Evolutionary conservation across 2,888 invertebrate genomes (phyloP), one percentile per base, ranked within the genome.

Genomic region (Ceramica pisi): DNA sequence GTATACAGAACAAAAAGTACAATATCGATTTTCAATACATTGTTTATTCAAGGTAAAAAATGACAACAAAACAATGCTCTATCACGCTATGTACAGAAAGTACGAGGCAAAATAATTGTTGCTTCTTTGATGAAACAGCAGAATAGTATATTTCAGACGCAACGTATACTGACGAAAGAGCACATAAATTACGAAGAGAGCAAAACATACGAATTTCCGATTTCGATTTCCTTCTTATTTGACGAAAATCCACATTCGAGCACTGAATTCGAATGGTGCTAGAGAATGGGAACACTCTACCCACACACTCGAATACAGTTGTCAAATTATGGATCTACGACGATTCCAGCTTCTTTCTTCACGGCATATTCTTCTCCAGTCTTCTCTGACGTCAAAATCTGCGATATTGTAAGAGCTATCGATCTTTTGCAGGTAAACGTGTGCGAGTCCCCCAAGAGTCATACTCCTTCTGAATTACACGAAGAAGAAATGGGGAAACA

Each of bases 251-350:
- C 95, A 94, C 84, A 93, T 94, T 96, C 94, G 91, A 96, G 96
- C 95, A 96, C 96, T 96, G 96, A 96, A 97, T 97, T 97, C 97
- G 97, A 97, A 97, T 97, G 97, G 97, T 97, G 97, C 97, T 97
- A 97, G 97, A 97, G 93, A 93, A 93, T 89, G 80, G 81, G 82
- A 89, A 84, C 86, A 96, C 94, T 97, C 97, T 97, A 95, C 89
- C 93, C 97, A 97, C 97, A 95, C 97, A 96, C 95, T 96, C 96
- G 96, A 97, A 97, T 97, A 93, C 97, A 97, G 97, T 97, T 94
- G 96, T 96, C 97, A 95, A 95, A 96, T 91, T 85, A 92, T 93
- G 94, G 95, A 60, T 80, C 75, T 26, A 44, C 61, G 60, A 66
- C 61, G 61, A 51, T 35, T 48, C 26, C 50, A 56, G 46, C 57